A percentile compares a stretch with the other conserved stretches of the same genome.
These are phyloP conservation scores for Actinemys pallida DNA, from an alignment of 2,113 vertebrate species.

Conservation along the genomic window DNA sequence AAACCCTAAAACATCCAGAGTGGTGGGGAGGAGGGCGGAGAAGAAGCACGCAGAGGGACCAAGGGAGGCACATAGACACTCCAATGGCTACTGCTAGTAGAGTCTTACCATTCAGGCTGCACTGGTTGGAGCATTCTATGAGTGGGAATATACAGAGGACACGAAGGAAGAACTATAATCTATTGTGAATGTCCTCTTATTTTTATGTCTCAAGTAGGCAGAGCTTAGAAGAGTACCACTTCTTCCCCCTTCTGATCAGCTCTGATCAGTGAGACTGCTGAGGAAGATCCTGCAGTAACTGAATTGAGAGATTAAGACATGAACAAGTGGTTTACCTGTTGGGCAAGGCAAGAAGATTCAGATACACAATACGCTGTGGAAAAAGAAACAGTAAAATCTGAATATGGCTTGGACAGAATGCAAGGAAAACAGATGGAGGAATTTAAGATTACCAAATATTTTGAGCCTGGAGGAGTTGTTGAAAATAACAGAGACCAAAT, in stretches of 20 bases:
- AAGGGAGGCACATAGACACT: too few species aligned
- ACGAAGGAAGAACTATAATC: background rate
- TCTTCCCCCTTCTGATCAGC: background rate
- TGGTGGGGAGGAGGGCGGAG: too few species aligned
- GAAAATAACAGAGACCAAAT: accelerated
- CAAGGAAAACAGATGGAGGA: background rate
- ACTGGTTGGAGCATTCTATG: background rate
- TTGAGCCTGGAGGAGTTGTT: background rate
- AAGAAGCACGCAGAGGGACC: too few species aligned
- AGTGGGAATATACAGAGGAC: too few species aligned
- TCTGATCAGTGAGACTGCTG: background rate
- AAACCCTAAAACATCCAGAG: too few species aligned
- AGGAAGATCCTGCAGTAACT: background rate
- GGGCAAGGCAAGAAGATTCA: background rate
- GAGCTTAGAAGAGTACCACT: background rate
- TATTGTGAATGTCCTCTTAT: background rate
- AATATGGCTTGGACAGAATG: background rate
- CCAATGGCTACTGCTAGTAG: too few species aligned
- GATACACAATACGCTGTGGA: background rate
- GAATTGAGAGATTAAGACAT: background rate
- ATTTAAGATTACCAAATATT: background rate
- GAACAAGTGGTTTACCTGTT: background rate
- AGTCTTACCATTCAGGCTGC: background rate
- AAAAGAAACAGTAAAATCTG: background rate
- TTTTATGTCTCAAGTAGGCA: background rate